Evolutionary conservation across 2,888 invertebrate species (phyloP).

Genomic region (Maniola hyperantus): DNA sequence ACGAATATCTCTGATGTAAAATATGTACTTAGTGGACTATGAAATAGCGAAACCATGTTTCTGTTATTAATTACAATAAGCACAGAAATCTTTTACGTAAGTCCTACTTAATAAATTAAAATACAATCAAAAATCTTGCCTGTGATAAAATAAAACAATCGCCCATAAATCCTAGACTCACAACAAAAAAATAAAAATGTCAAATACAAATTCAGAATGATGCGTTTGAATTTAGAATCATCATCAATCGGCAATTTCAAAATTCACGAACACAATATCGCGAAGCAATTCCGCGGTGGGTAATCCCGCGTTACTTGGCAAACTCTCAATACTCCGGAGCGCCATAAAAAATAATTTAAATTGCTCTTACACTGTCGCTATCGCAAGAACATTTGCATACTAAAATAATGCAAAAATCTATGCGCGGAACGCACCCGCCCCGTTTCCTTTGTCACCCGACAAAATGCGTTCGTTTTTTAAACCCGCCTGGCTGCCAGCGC

Average conservation of each 20-base stretch:
- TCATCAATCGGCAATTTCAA: constrained; percentile 68
- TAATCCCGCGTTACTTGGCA: constrained; percentile 62
- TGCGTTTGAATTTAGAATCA: constrained; percentile 57
- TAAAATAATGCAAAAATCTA: constrained; percentile 83
- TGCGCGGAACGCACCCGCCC: constrained; percentile 67
- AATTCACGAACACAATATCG: constrained; percentile 65
- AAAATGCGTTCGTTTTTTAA: constrained; percentile 36
- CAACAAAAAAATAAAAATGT: constrained; percentile 3
- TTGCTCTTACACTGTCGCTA: constrained; percentile 80
- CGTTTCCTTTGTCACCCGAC: constrained; percentile 53
- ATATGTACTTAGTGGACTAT: too few species aligned
- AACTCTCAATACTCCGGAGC: constrained; percentile 80
- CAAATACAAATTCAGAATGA: background rate
- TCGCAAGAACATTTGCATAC: constrained; percentile 80
- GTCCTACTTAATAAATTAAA: too few species aligned
- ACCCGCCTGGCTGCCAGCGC: constrained; percentile 14
- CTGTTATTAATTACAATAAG: too few species aligned
- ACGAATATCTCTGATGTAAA: too few species aligned
- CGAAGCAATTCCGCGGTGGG: constrained; percentile 60
- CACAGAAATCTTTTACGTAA: too few species aligned
- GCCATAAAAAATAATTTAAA: constrained; percentile 84
- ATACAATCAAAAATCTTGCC: too few species aligned
- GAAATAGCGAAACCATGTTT: too few species aligned
- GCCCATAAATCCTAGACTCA: background rate
- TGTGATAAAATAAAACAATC: background rate